phyloP scores from a whole-genome alignment of 2,113 vertebrate genomes.

The Beaufortia kweichowensis region DNA sequence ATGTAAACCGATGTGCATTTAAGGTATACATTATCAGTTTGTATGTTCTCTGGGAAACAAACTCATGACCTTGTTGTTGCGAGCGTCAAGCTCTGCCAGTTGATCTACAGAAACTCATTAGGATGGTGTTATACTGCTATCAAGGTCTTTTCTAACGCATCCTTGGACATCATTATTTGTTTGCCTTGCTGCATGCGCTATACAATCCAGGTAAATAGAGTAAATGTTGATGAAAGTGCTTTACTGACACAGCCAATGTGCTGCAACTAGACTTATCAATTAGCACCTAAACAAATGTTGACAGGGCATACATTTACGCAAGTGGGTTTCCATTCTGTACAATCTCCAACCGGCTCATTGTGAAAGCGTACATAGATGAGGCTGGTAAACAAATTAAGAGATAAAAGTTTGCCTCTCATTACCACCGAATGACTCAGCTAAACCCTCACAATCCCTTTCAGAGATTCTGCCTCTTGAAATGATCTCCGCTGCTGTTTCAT shows the following conservation, averaged over 20 bases:
- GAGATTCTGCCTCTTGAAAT: constrained; percentile 9
- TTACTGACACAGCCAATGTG: not conserved
- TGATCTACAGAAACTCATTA: no score
- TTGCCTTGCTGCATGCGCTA: constrained; percentile 7
- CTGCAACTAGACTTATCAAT: constrained; percentile 6
- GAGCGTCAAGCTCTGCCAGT: not conserved
- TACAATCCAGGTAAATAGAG: not conserved
- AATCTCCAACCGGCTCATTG: not conserved
- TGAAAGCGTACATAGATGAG: constrained; percentile 10
- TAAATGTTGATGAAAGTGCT: not conserved
- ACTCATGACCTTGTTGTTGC: not conserved
- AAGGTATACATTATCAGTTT: no score
- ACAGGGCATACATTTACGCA: constrained; percentile 11
- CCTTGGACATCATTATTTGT: not conserved
- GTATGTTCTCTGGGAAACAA: no score
- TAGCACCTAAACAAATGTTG: constrained; percentile 37
- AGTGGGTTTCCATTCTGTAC: constrained; percentile 22
- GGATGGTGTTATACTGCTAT: no score
- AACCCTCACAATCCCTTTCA: not conserved
- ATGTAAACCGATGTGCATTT: no score
- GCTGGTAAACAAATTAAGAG: constrained; percentile 27
- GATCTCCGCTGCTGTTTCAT: not conserved
- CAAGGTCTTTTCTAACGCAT: no score
- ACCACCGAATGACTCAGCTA: constrained; percentile 13
- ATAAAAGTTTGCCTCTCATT: constrained; percentile 10